These are phyloP conservation scores for Zophobas atratus DNA, from an alignment of 1,140 invertebrate genomes.

Conservation along the genomic window DNA sequence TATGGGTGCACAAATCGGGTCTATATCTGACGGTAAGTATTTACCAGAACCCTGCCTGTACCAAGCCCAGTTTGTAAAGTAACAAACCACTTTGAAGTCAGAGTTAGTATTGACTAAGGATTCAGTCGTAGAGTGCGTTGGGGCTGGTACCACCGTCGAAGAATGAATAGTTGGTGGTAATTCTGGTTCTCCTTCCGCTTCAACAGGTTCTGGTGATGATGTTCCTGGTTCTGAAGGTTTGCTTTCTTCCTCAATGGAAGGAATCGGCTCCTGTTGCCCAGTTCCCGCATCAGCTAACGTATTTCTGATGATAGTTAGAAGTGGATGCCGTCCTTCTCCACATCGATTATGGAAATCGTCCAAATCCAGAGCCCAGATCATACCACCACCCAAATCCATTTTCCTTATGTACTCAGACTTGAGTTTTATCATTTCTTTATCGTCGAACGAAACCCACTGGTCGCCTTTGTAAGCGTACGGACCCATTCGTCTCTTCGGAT, in stretches of 20 bases:
- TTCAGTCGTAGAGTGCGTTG: conserved; percentile 43
- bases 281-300: conserved; percentile 72
- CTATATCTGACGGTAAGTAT: conserved; percentile 78
- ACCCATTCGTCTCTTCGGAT: conserved; percentile 83
- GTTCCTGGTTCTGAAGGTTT: conserved; percentile 1
- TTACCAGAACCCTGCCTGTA: conserved; percentile 76
- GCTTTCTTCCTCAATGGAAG: neutral
- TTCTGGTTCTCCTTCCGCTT: conserved; percentile 48
- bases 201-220: conserved; percentile 48
- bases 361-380: conserved; percentile 93
- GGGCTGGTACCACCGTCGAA: conserved; percentile 17
- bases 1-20: conserved; percentile 81
- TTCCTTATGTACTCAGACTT: conserved; percentile 85
- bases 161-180: conserved; percentile 40
- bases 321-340: conserved; percentile 82
- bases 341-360: conserved; percentile 87
- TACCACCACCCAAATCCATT: conserved; percentile 86
- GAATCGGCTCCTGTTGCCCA: conserved; percentile 53
- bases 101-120: conserved; percentile 61
- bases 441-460: conserved; percentile 93
- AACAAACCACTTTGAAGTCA: conserved; percentile 77
- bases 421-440: conserved; percentile 82
- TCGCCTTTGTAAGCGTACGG: conserved; percentile 89
- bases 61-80: conserved; percentile 82
- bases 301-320: conserved; percentile 80